A percentile compares a stretch with the other conserved stretches of the same genome.
Evolutionary conservation across 2,888 invertebrate genomes (phyloP).

Genomic region (Pollenia griseotomentosa): DNA sequence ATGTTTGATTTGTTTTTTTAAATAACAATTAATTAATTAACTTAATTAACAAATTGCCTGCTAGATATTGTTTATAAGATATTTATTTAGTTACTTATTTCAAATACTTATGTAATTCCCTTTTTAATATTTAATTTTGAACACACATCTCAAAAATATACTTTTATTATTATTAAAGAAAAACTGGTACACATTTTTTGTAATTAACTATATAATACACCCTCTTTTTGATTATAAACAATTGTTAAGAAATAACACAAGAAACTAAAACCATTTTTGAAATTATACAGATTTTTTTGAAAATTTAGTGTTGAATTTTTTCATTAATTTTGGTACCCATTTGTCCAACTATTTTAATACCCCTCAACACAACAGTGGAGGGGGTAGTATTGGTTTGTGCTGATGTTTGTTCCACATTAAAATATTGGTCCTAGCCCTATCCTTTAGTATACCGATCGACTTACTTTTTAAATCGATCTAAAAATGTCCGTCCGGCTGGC

Average conservation of each 20-base stretch:
- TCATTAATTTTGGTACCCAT: background rate
- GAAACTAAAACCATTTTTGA: background rate
- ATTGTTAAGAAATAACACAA: background rate
- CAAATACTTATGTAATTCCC: conserved; percentile 25
- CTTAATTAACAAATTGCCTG: conserved; percentile 64
- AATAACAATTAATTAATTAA: conserved; percentile 27
- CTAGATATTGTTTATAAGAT: conserved; percentile 66
- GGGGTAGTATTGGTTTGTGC: too few species aligned
- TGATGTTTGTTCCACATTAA: too few species aligned
- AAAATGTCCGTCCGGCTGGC: too few species aligned
- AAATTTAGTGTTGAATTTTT: background rate
- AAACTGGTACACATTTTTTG: conserved; percentile 38
- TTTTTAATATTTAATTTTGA: conserved; percentile 35
- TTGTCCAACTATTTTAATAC: too few species aligned
- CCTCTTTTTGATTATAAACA: background rate
- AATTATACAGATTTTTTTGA: conserved; percentile 40
- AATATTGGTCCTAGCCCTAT: too few species aligned
- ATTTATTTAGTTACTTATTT: conserved; percentile 52
- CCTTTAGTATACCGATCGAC: too few species aligned
- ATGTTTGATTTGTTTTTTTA: conserved; percentile 44
- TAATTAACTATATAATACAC: conserved; percentile 41
- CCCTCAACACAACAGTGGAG: too few species aligned
- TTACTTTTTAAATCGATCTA: too few species aligned
- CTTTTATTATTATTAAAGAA: conserved; percentile 20
- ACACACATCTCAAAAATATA: conserved; percentile 52